phyloP scores from a whole-genome alignment of 2,888 invertebrate species.

The Epistrophe grossulariae region DNA sequence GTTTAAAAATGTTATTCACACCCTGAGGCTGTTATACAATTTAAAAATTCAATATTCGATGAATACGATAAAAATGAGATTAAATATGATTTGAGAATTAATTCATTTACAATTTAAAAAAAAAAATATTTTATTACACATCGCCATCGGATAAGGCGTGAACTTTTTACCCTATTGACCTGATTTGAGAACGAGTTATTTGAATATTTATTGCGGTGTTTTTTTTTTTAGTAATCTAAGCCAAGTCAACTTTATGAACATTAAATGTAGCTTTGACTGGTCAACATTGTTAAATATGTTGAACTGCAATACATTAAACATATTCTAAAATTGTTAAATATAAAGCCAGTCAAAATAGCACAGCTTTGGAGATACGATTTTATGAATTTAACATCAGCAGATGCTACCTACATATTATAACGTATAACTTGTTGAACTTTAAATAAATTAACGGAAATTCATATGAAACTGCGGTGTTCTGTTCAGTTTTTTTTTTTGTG shows the following conservation, averaged over 20 bases:
- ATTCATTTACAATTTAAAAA: not conserved
- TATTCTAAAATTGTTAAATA: not conserved
- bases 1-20: not conserved
- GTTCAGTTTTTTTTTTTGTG: too few relatives aligned
- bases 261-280: too few relatives aligned
- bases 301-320: not conserved
- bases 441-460: conserved; percentile 13
- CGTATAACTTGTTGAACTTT: too few relatives aligned
- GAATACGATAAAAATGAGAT: not conserved
- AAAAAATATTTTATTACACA: not conserved
- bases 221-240: not conserved
- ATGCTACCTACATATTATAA: too few relatives aligned
- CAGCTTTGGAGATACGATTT: not conserved
- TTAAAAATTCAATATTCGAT: not conserved
- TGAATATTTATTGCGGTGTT: not conserved
- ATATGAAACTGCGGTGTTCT: too few relatives aligned
- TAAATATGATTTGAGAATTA: not conserved
- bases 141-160: not conserved
- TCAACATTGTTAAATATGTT: not conserved
- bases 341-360: not conserved
- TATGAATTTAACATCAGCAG: too few relatives aligned
- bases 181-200: not conserved
- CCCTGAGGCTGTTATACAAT: not conserved
- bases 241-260: not conserved
- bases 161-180: not conserved